Evolutionary conservation across 1,140 invertebrate species (phyloP).

Genomic region (Diorhabda sublineata): DNA sequence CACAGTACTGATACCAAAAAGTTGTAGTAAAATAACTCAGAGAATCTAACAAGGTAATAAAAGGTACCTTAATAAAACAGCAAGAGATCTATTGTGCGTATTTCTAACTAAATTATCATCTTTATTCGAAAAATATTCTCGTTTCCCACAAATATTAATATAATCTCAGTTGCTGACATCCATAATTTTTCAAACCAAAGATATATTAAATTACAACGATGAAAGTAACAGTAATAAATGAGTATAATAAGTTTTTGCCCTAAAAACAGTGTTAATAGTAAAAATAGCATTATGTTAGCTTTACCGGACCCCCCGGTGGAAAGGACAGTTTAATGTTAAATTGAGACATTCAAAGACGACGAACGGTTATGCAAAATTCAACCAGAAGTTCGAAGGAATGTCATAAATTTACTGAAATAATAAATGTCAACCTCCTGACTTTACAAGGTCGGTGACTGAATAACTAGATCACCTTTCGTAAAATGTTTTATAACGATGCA

Average conservation of each 20-base stretch:
- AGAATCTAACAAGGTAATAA: too few relatives aligned
- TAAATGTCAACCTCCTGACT: conserved; percentile 19
- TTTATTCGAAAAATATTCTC: neutral
- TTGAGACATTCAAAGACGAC: conserved; percentile 15
- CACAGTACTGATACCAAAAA: too few relatives aligned
- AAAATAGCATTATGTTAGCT: neutral
- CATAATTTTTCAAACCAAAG: neutral
- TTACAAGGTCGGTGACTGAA: conserved; percentile 15
- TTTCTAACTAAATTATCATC: neutral
- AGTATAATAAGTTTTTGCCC: conserved; percentile 3
- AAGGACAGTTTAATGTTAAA: conserved; percentile 7
- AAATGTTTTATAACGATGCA: conserved; percentile 8
- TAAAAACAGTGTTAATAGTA: conserved; percentile 3
- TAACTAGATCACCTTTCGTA: conserved; percentile 16
- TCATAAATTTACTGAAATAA: conserved; percentile 17
- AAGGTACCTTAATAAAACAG: too few relatives aligned
- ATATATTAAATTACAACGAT: conserved; percentile 12
- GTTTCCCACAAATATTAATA: neutral
- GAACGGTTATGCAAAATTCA: conserved; percentile 17
- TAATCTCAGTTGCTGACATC: neutral
- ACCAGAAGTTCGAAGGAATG: conserved; percentile 10
- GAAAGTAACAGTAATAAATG: conserved; percentile 15
- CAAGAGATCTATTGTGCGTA: too few relatives aligned
- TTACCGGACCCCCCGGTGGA: conserved; percentile 10
- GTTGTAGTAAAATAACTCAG: too few relatives aligned